Evolutionary conservation across 64 coral and sea anemone genomes (phyloP).

Genomic region (Montipora foliosa): DNA sequence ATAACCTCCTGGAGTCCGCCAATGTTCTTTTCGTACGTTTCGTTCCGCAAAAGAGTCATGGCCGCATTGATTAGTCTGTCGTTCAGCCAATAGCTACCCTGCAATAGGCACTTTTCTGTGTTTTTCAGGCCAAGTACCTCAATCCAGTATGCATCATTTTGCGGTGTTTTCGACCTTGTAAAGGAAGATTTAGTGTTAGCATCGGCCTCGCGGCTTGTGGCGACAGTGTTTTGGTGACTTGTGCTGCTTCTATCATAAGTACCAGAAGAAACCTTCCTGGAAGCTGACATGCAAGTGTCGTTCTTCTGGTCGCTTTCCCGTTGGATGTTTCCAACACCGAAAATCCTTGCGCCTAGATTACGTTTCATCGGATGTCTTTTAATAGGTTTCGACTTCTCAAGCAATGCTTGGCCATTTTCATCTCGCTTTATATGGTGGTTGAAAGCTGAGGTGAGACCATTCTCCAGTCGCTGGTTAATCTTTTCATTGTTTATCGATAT

Average conservation of each 20-base stretch:
- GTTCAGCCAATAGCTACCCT: conserved; percentile 56
- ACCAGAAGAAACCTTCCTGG: not conserved
- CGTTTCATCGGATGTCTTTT: not conserved
- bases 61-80: conserved; percentile 34
- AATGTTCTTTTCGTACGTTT: not conserved
- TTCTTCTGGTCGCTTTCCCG: not conserved
- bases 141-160: conserved; percentile 1
- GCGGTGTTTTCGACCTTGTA: not conserved
- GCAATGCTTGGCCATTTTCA: conserved; percentile 2
- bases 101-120: conserved; percentile 16
- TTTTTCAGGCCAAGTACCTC: conserved; percentile 45
- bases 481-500: conserved; percentile 37
- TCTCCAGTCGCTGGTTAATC: conserved; percentile 21
- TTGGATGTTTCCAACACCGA: not conserved
- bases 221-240: too few species aligned
- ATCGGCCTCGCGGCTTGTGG: too few species aligned
- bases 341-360: not conserved
- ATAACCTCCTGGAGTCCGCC: conserved; percentile 63
- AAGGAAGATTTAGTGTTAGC: too few species aligned
- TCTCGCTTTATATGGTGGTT: conserved; percentile 26
- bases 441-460: conserved; percentile 11
- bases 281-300: not conserved
- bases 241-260: too few species aligned
- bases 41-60: conserved; percentile 28
- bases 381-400: too few species aligned